phyloP scores from a whole-genome alignment of 2,113 vertebrate genomes.

The Nyctereutes procyonoides region DNA sequence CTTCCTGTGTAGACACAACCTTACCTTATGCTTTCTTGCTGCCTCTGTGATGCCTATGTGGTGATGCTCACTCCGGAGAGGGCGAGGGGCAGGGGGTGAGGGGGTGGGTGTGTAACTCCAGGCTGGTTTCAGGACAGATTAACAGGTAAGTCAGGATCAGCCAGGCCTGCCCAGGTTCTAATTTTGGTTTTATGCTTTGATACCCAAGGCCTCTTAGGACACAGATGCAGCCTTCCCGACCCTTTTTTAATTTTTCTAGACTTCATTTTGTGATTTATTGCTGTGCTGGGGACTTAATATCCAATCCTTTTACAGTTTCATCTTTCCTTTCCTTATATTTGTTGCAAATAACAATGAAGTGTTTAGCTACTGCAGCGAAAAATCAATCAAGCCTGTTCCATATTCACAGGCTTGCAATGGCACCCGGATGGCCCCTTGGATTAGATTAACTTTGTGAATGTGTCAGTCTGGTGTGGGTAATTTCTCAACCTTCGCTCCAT shows the following conservation, averaged over 20 bases:
- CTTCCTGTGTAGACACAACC: not conserved
- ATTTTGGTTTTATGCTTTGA: constrained; percentile 41
- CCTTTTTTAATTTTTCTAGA: constrained; percentile 73
- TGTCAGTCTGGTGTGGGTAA: constrained; percentile 48
- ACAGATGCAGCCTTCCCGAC: constrained; percentile 30
- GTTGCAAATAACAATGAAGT: constrained; percentile 55
- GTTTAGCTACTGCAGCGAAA: constrained; percentile 68
- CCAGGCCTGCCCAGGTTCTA: constrained; percentile 37
- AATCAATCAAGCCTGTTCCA: constrained; percentile 63
- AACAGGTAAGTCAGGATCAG: not conserved
- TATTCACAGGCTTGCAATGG: constrained; percentile 47
- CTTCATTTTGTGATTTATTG: constrained; percentile 75
- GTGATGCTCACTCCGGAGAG: not conserved
- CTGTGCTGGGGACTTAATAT: constrained; percentile 60
- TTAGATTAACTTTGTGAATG: constrained; percentile 75
- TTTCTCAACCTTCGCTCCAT: constrained; percentile 26
- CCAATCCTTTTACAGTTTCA: constrained; percentile 62
- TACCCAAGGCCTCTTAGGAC: constrained; percentile 38
- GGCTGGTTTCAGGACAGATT: not conserved
- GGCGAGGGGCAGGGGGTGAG: no score
- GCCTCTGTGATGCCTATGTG: not conserved
- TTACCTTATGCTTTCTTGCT: not conserved
- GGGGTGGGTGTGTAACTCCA: not conserved
- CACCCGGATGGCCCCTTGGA: constrained; percentile 26
- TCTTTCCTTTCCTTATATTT: constrained; percentile 58